phyloP scores from a whole-genome alignment of 2,113 vertebrate genomes.

The Camelus bactrianus region DNA sequence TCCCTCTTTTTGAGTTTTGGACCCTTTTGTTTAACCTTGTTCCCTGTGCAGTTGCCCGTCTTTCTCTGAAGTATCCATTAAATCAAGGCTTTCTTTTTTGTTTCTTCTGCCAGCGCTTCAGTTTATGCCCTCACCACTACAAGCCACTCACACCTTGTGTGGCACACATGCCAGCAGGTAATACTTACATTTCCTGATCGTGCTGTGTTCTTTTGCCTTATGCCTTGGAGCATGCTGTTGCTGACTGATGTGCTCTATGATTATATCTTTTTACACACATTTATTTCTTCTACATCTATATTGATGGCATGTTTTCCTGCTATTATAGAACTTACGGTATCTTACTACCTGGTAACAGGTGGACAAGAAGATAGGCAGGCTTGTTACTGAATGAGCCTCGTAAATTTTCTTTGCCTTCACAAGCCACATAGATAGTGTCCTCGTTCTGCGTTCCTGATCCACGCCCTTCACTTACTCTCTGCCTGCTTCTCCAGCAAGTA shows the following conservation, averaged over 20 bases:
- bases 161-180: fast-evolving
- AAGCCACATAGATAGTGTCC: neutral
- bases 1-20: neutral
- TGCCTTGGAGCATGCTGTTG: neutral
- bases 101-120: neutral
- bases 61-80: neutral
- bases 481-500: neutral
- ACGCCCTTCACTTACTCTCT: neutral
- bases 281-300: neutral
- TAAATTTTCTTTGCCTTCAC: neutral
- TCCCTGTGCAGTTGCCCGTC: neutral
- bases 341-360: neutral
- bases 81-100: neutral
- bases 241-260: neutral
- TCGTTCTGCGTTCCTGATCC: neutral
- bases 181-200: neutral
- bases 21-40: neutral
- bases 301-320: neutral
- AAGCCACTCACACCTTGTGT: fast-evolving
- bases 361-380: neutral
- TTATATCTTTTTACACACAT: neutral
- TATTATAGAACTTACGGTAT: neutral
- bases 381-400: neutral
- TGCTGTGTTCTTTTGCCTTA: neutral
- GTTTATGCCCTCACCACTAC: neutral